Percentiles rank a stretch among this genome's conserved stretches.
Evolutionary conservation across 2,113 vertebrate species (phyloP).

Genomic region (Paratilapia polleni): DNA sequence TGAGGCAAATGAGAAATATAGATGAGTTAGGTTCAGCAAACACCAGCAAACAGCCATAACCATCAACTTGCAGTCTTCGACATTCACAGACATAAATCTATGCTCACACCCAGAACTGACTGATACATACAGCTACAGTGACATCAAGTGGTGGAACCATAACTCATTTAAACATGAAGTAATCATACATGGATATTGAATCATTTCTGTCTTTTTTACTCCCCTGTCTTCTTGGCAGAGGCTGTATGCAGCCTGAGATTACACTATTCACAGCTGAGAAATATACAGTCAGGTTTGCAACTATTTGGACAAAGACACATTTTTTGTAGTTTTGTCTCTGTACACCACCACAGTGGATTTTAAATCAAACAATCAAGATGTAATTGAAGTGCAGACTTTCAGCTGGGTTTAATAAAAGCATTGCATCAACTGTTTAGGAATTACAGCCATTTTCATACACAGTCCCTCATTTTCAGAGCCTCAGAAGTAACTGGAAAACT

Average conservation of each 20-base stretch:
- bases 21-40: not conserved
- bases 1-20: not conserved
- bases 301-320: not conserved
- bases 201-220: not conserved
- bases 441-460: not conserved
- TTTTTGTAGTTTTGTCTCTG: not conserved
- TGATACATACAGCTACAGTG: not conserved
- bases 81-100: not conserved
- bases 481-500: not conserved
- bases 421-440: not conserved
- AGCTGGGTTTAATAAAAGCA: not conserved
- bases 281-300: not conserved
- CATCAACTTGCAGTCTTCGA: not conserved
- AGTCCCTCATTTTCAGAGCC: not conserved
- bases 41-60: not conserved
- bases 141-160: slow-evolving; percentile 24
- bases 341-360: not conserved
- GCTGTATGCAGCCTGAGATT: not conserved
- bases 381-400: not conserved
- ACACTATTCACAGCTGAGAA: not conserved
- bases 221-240: not conserved
- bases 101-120: not conserved
- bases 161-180: not conserved
- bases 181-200: not conserved
- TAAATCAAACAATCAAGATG: not conserved